phyloP scores from a whole-genome alignment of 2,113 vertebrate genomes.

The Triplophysa siluroides region DNA sequence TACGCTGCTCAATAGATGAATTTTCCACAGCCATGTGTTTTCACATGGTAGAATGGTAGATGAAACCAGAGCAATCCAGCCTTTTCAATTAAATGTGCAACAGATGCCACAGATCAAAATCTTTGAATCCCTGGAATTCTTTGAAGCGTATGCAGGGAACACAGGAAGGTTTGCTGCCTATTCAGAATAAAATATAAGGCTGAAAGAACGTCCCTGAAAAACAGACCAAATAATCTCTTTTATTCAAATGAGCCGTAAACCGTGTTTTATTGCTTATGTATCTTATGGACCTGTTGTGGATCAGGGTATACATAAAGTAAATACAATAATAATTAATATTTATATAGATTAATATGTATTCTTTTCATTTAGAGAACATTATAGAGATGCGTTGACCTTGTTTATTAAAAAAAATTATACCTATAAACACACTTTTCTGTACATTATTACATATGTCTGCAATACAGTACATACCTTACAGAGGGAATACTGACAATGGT shows the following conservation, averaged over 20 bases:
- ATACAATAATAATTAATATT: too few species aligned
- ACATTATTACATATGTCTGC: too few species aligned
- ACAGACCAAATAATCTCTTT: not conserved
- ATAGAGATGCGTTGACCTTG: too few species aligned
- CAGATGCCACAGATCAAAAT: slow-evolving; percentile 42
- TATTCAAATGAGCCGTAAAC: not conserved
- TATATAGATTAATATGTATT: not conserved
- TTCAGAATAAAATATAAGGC: slow-evolving; percentile 32
- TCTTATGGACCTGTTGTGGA: not conserved
- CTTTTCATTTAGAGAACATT: not conserved
- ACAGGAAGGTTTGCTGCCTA: slow-evolving; percentile 7
- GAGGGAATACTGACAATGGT: too few species aligned
- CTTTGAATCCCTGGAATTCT: slow-evolving; percentile 26
- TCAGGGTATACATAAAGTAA: too few species aligned
- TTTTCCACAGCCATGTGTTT: slow-evolving; percentile 31
- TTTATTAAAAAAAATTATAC: too few species aligned
- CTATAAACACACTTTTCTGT: too few species aligned
- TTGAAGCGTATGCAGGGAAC: slow-evolving; percentile 28
- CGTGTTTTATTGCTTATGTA: not conserved
- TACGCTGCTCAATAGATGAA: slow-evolving; percentile 24
- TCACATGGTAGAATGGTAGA: slow-evolving; percentile 24
- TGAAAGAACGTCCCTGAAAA: slow-evolving; percentile 35
- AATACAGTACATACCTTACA: too few species aligned
- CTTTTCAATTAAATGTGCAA: slow-evolving; percentile 39
- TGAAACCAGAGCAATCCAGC: not conserved